These are phyloP conservation scores for Holacanthus passer DNA, from an alignment of 2,113 vertebrate species.

Conservation along the genomic window DNA sequence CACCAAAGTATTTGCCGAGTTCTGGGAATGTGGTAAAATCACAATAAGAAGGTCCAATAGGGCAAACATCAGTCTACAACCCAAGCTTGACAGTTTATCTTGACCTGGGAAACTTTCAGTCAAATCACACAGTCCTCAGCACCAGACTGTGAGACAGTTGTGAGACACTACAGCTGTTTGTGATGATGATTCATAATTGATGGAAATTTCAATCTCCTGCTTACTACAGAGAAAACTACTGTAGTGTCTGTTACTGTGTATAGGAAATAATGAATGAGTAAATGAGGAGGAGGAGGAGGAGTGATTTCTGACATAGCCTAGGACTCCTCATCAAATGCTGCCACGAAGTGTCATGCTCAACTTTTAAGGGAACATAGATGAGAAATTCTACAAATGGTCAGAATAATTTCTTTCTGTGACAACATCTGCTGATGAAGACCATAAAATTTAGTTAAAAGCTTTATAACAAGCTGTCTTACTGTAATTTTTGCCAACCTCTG, in stretches of 20 bases:
- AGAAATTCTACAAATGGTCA: background rate
- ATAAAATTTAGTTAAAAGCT: background rate
- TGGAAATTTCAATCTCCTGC: background rate
- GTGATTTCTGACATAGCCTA: too few species aligned
- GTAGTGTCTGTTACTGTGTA: too few species aligned
- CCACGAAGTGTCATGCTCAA: background rate
- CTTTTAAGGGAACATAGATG: background rate
- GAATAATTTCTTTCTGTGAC: too few species aligned
- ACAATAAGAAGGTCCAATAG: too few species aligned
- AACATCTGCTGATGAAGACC: background rate
- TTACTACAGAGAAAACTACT: too few species aligned
- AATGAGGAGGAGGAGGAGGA: too few species aligned
- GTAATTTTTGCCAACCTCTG: too few species aligned
- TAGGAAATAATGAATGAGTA: too few species aligned
- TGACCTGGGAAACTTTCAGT: background rate
- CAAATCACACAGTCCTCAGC: background rate
- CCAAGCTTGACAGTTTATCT: background rate
- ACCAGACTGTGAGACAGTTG: background rate
- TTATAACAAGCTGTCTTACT: background rate
- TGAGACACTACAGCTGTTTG: background rate
- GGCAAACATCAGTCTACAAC: background rate
- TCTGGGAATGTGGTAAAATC: background rate
- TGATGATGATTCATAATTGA: too few species aligned
- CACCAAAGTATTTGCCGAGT: background rate
- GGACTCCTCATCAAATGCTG: background rate